These are phyloP conservation scores for Microcebus griseorufus DNA, from an alignment of 2,113 vertebrate species.

Conservation along the genomic window DNA sequence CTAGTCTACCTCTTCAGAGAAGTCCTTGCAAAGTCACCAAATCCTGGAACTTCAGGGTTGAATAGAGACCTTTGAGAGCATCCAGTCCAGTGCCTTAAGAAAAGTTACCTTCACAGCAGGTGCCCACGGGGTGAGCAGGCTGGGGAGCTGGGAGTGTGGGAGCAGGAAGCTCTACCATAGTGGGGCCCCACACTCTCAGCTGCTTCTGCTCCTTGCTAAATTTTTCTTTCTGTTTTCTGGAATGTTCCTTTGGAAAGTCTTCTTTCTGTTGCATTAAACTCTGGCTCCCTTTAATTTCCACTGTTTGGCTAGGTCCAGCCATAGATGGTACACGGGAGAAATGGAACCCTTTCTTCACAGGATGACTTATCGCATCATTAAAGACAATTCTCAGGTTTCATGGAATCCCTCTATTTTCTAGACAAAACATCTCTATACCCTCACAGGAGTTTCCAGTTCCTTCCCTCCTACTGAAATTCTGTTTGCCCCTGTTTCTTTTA, in stretches of 20 bases:
- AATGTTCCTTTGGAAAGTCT: neutral
- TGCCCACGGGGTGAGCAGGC: neutral
- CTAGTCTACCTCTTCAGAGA: neutral
- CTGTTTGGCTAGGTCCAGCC: neutral
- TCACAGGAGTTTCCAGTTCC: neutral
- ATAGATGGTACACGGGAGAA: neutral
- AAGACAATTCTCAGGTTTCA: neutral
- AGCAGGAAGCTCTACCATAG: neutral
- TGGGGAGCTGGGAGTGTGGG: too few species aligned
- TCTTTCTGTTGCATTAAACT: slow-evolving; percentile 21
- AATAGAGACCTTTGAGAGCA: neutral
- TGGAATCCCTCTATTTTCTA: neutral
- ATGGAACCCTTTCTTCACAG: neutral
- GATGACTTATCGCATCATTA: neutral
- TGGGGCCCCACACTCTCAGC: too few species aligned
- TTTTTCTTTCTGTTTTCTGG: neutral
- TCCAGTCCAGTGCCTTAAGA: neutral
- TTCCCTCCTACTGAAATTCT: neutral
- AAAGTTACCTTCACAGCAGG: neutral
- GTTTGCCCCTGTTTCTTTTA: neutral
- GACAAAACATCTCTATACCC: neutral
- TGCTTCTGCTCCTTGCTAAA: neutral
- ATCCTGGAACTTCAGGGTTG: neutral
- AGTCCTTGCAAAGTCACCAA: neutral
- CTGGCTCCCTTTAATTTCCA: neutral